Conservation (phyloP, 1,140 invertebrate genomes). For the Polypedilum vanderplanki region DNA sequence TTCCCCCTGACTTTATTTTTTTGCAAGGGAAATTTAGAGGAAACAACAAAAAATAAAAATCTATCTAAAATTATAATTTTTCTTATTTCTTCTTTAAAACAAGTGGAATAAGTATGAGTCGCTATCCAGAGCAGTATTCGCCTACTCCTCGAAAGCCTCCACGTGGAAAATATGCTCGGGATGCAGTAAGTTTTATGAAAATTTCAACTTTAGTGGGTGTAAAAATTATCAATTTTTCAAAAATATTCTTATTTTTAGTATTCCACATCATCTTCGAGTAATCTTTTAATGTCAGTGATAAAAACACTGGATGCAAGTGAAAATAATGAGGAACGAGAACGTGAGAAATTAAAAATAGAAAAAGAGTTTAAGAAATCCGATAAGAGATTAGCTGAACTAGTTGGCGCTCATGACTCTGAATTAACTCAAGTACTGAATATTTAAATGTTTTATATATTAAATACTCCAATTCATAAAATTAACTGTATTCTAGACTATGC, state of each 20-base stretch:
- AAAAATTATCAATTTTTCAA: not conserved
- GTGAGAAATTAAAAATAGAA: constrained; percentile 88
- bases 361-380: constrained; percentile 89
- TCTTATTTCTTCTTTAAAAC: no score
- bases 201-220: not conserved
- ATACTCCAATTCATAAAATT: not conserved
- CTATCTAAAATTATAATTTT: no score
- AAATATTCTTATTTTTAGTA: not conserved
- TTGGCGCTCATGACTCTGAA: constrained; percentile 81
- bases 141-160: constrained; percentile 4
- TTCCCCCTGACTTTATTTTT: no score
- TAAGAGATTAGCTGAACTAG: constrained; percentile 76
- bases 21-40: no score
- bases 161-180: not conserved
- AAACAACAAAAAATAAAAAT: no score
- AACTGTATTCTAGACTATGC: constrained; percentile 32
- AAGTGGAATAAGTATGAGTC: not conserved
- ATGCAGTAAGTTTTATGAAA: not conserved
- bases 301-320: constrained; percentile 84
- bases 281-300: constrained; percentile 87
- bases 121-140: not conserved
- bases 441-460: not conserved
- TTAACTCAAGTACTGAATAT: constrained; percentile 61
- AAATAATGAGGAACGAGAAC: constrained; percentile 89
- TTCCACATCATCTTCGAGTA: constrained; percentile 49